Evolutionary conservation across 2,113 vertebrate genomes (phyloP), one percentile per base, ranked within the genome.

Genomic region (Sylvia atricapilla): DNA sequence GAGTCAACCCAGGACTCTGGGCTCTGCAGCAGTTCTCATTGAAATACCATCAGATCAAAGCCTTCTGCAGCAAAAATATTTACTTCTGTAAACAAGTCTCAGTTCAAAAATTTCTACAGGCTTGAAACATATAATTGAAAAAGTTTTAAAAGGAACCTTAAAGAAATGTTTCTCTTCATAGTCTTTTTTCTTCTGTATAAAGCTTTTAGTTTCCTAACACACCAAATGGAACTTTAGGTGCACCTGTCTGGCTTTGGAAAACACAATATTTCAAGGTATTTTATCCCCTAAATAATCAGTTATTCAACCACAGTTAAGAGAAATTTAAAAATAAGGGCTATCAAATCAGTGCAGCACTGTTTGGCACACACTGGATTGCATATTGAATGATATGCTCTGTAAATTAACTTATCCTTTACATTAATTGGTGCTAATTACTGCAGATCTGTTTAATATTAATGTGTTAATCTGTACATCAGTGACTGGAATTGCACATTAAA

Each of bases 381-480:
- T 83, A 84, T 68, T 95, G 84, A 94, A 62, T 69, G 24, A 89
- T 64, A 73, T 79, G 84, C 87, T 93, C 88, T 83, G 84, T 73
- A 93, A 96, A 93, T 96, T 78, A 95, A 91, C 41, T 93, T 91
- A 89, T 95, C 63, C 94, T 96, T 96, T 94, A 91, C 77, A 79
- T 95, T 96, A 96, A 95, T 93, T 94, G 74, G 33, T 91, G 66
- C 69, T 95, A 94, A 96, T 95, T 93, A 50, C 74, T 73, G 55
- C 66, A 62, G 74, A 87, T 87, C 81, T 89, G 23, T 95, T 94
- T 93, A 95, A 91, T 93, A 94, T 95, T 94, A 94, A 89, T 93
- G 84, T 58, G 37, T 73, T 97, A 94, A 95, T 95, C 87, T 91
- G 77, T 89, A 82, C 72, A 91, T 94, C 87, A 84, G 74, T 82